Percentiles rank a stretch among this genome's conserved stretches.
phyloP scores from a whole-genome alignment of 2,113 vertebrate species.

The Psilopogon haemacephalus region DNA sequence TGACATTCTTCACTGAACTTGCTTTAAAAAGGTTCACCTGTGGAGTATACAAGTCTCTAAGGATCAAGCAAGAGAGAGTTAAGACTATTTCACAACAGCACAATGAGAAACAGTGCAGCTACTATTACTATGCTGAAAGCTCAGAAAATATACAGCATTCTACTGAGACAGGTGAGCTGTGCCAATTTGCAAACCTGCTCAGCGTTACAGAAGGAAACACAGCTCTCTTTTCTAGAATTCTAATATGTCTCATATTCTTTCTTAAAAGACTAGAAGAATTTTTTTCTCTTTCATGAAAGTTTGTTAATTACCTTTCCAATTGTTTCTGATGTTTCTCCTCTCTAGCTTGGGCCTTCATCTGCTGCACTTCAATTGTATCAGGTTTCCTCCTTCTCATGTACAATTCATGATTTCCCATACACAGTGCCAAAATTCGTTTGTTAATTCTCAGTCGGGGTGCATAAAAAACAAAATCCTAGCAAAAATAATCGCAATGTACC shows the following conservation, averaged over 20 bases:
- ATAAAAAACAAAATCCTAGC: slow-evolving; percentile 97
- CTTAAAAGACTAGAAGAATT: not conserved
- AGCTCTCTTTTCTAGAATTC: not conserved
- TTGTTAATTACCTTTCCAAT: slow-evolving; percentile 87
- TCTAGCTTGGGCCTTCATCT: slow-evolving; percentile 98
- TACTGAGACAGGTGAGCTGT: not conserved
- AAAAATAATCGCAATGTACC: not conserved
- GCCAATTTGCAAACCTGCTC: not conserved
- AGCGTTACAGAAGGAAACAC: not conserved
- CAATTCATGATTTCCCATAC: slow-evolving; percentile 98
- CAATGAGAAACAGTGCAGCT: not conserved
- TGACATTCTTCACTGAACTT: not conserved
- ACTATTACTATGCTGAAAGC: not conserved
- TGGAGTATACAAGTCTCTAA: not conserved
- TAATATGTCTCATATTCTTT: not conserved
- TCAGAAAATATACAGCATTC: not conserved
- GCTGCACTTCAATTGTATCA: slow-evolving; percentile 97
- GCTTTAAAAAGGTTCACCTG: not conserved
- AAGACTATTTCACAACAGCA: not conserved
- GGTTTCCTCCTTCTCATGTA: slow-evolving; percentile 98
- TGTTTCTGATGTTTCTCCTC: slow-evolving; percentile 99
- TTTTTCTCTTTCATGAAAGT: not conserved
- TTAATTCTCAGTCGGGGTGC: slow-evolving; percentile 96
- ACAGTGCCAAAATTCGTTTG: slow-evolving; percentile 94
- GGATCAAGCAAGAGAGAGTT: not conserved